Percentiles rank a stretch among this genome's conserved stretches.
phyloP scores from a whole-genome alignment of 2,888 invertebrate genomes.

The Iselma pallidipennis region DNA sequence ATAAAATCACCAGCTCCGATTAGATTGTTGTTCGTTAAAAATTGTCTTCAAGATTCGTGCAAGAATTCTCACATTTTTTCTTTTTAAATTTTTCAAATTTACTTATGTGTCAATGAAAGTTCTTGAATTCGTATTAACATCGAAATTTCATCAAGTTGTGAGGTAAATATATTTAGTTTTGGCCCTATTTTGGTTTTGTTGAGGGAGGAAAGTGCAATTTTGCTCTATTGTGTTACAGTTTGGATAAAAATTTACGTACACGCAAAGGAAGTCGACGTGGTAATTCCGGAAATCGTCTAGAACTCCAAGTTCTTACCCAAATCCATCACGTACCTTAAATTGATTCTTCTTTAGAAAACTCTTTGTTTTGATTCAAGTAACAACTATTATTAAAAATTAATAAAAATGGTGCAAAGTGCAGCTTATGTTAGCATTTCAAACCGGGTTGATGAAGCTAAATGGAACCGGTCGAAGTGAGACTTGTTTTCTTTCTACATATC shows the following conservation, averaged over 20 bases:
- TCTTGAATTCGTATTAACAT: slow-evolving; percentile 48
- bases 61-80: slow-evolving; percentile 6
- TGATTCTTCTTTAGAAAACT: too few relatives aligned
- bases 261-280: slow-evolving; percentile 83
- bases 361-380: too few relatives aligned
- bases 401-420: slow-evolving; percentile 53
- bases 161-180: slow-evolving; percentile 43
- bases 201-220: not conserved
- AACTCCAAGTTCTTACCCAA: slow-evolving; percentile 81
- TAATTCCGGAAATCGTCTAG: slow-evolving; percentile 82
- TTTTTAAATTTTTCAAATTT: slow-evolving; percentile 9
- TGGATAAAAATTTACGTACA: slow-evolving; percentile 80
- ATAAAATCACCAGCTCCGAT: not conserved
- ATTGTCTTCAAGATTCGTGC: not conserved
- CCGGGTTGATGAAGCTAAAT: slow-evolving; percentile 25
- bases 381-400: too few relatives aligned
- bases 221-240: slow-evolving; percentile 60
- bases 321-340: slow-evolving; percentile 84
- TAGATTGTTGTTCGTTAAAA: too few relatives aligned
- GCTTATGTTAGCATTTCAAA: slow-evolving; percentile 32
- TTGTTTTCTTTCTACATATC: not conserved
- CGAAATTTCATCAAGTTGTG: slow-evolving; percentile 52
- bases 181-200: not conserved
- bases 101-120: slow-evolving; percentile 57
- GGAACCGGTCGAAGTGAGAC: slow-evolving; percentile 46